phyloP scores from a whole-genome alignment of 2,113 vertebrate genomes.

The Urocitellus parryii region DNA sequence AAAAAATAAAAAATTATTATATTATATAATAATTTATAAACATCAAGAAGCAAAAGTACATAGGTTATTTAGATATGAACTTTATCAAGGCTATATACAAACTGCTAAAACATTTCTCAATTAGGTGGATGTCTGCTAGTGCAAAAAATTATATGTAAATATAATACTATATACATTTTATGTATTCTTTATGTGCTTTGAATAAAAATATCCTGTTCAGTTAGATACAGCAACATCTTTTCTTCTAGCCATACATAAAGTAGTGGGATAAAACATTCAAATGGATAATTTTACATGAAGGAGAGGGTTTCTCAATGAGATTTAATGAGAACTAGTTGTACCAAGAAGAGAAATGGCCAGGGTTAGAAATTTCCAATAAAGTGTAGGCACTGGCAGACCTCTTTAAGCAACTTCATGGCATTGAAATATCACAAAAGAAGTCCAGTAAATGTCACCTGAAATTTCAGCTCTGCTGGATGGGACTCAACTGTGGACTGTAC shows the following conservation, averaged over 20 bases:
- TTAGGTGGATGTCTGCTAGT: background rate
- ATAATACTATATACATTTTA: background rate
- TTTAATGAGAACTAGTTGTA: background rate
- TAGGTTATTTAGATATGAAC: background rate
- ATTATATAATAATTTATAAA: background rate
- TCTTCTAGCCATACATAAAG: conserved; percentile 27
- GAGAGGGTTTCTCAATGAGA: conserved; percentile 35
- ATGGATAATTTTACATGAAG: background rate
- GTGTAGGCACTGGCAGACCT: background rate
- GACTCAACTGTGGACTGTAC: background rate
- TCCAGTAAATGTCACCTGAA: conserved; percentile 23
- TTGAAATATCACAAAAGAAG: background rate
- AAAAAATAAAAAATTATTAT: no score
- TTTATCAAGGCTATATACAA: conserved; percentile 7
- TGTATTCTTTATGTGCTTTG: background rate
- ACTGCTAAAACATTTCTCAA: background rate
- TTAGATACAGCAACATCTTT: background rate
- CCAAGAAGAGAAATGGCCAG: background rate
- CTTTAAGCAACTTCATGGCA: background rate
- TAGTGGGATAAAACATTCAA: background rate
- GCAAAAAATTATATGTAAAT: background rate
- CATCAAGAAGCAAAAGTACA: background rate
- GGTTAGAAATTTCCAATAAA: background rate
- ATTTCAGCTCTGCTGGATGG: background rate
- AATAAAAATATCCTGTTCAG: background rate